Conservation (phyloP, 1,140 invertebrate genomes). For the Aphidius gifuensis region DNA sequence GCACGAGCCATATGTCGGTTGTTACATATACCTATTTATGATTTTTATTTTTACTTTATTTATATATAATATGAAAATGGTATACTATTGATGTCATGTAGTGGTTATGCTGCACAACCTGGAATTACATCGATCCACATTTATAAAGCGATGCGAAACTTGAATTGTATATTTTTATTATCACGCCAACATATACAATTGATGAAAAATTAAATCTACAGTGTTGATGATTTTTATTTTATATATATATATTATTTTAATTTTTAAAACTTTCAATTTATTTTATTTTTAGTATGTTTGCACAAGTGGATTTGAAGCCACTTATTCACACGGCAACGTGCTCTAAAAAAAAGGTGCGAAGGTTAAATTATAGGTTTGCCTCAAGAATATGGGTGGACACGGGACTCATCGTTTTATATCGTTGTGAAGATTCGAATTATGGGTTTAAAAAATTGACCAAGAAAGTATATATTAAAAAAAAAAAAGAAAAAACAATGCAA, state of each 20-base stretch:
- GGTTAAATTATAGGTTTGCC: conserved; percentile 24
- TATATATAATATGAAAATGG: neutral
- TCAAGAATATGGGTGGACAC: conserved; percentile 23
- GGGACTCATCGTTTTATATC: conserved; percentile 17
- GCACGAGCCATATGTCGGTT: conserved; percentile 33
- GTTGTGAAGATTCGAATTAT: conserved; percentile 23
- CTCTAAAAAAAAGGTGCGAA: conserved; percentile 23
- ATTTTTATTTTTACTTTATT: conserved; percentile 1
- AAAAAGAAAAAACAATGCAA: conserved; percentile 4
- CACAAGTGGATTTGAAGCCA: conserved; percentile 22
- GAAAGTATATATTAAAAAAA: neutral
- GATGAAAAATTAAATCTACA: conserved; percentile 13
- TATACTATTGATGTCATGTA: conserved; percentile 19
- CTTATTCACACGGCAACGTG: conserved; percentile 26
- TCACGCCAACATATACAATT: conserved; percentile 23
- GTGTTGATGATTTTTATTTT: neutral
- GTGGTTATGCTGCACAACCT: conserved; percentile 17
- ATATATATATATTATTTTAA: conserved; percentile 3
- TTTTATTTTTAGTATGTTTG: conserved; percentile 23
- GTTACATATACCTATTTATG: neutral
- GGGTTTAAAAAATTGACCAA: conserved; percentile 7
- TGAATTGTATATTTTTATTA: conserved; percentile 23
- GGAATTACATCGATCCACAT: conserved; percentile 25
- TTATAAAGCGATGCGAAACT: conserved; percentile 10
- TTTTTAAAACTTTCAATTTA: conserved; percentile 3